These are phyloP conservation scores for Chauna torquata DNA, from an alignment of 2,113 vertebrate species.

Conservation along the genomic window DNA sequence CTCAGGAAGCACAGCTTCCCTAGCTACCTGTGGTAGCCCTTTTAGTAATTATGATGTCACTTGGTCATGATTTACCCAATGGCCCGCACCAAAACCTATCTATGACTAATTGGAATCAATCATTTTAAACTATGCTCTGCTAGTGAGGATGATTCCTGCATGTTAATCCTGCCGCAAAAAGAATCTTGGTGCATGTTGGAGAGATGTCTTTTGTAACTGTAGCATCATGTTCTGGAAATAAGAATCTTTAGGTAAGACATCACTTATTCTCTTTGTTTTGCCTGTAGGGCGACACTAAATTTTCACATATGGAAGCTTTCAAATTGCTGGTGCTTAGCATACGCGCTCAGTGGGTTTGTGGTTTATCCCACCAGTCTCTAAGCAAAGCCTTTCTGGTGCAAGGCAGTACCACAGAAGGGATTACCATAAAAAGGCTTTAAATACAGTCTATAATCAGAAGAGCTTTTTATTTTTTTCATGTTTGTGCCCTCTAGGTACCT, in stretches of 20 bases:
- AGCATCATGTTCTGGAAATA: background rate
- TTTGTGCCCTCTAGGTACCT: slow-evolving; percentile 68
- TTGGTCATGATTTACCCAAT: background rate
- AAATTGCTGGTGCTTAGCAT: slow-evolving; percentile 36
- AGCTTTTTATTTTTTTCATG: slow-evolving; percentile 69
- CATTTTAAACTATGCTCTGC: background rate
- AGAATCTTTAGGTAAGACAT: background rate
- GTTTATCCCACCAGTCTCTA: slow-evolving; percentile 58
- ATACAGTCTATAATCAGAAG: slow-evolving; percentile 65
- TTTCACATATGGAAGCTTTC: slow-evolving; percentile 47
- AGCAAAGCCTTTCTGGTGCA: slow-evolving; percentile 61
- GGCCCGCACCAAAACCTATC: background rate
- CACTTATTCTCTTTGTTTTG: background rate
- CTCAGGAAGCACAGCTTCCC: background rate
- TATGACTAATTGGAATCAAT: background rate
- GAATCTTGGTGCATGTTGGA: background rate
- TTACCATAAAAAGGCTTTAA: slow-evolving; percentile 68
- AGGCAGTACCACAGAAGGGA: slow-evolving; percentile 63
- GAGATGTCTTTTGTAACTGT: background rate
- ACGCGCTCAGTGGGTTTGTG: slow-evolving; percentile 13
- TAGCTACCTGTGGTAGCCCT: background rate
- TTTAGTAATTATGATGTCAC: background rate
- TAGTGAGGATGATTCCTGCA: background rate
- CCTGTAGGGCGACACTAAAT: background rate
- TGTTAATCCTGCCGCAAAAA: background rate